Conservation (phyloP, 2,888 invertebrate genomes). For the Himalopsyche kuldschensis region DNA sequence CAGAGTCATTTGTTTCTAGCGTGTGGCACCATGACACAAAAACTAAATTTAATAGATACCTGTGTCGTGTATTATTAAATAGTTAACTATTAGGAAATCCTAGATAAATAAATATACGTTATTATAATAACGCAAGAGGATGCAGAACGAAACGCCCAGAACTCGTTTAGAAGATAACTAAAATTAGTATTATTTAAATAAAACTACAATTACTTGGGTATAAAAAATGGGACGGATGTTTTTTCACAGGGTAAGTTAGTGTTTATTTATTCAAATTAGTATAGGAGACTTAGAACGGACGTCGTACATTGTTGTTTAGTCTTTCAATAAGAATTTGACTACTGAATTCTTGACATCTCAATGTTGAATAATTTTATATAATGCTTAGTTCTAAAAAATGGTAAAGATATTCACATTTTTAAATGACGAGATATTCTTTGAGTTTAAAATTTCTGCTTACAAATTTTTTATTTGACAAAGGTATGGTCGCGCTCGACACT, state of each 20-base stretch:
- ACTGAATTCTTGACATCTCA: neutral
- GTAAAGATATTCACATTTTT: too few relatives aligned
- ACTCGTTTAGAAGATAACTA: neutral
- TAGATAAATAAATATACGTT: neutral
- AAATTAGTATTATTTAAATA: neutral
- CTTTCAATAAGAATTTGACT: neutral
- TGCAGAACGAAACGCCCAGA: neutral
- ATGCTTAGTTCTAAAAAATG: too few relatives aligned
- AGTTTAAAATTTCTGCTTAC: too few relatives aligned
- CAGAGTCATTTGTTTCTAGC: neutral
- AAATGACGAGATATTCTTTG: too few relatives aligned
- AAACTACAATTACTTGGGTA: neutral
- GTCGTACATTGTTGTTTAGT: neutral
- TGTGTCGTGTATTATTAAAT: neutral
- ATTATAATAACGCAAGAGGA: neutral
- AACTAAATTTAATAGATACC: neutral
- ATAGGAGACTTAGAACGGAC: neutral
- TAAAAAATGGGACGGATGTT: neutral
- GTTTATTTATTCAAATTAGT: neutral
- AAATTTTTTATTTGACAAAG: too few relatives aligned
- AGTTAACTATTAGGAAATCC: neutral
- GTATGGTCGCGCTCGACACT: too few relatives aligned
- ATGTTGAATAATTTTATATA: too few relatives aligned
- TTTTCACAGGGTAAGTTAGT: neutral
- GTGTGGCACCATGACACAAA: neutral